These are phyloP conservation scores for Mantis religiosa DNA, from an alignment of 2,888 invertebrate genomes.

Conservation along the genomic window DNA sequence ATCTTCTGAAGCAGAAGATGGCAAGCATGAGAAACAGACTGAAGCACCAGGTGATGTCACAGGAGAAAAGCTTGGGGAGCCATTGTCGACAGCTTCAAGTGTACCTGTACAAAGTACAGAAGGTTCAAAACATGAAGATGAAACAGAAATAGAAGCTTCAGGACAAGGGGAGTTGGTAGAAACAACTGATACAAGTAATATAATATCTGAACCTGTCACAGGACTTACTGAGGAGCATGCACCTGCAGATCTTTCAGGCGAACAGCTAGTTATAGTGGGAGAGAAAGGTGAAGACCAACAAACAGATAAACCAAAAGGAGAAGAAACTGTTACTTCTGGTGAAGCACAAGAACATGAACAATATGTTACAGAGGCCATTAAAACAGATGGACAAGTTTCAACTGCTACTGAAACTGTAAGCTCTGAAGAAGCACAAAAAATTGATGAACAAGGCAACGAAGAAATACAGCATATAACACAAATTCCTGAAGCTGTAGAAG, in stretches of 20 bases:
- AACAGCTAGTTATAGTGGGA: background rate
- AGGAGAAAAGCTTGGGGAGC: background rate
- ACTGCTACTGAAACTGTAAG: background rate
- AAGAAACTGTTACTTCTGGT: background rate
- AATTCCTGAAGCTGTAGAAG: conserved; percentile 4
- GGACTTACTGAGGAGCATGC: background rate
- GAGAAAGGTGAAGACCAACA: background rate
- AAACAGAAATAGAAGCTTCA: background rate
- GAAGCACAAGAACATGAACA: background rate
- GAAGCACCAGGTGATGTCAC: background rate
- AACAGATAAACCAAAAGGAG: background rate
- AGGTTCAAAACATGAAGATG: background rate
- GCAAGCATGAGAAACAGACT: background rate
- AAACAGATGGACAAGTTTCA: background rate
- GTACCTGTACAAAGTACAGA: background rate
- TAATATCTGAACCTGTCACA: background rate
- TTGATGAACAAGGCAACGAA: conserved; percentile 21
- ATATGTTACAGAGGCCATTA: background rate
- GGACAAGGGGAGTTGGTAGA: background rate
- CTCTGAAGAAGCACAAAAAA: conserved; percentile 5
- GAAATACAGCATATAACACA: background rate
- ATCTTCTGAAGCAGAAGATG: background rate
- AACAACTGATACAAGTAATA: background rate
- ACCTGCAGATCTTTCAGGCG: background rate
- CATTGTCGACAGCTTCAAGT: background rate